phyloP scores from a whole-genome alignment of 2,888 invertebrate genomes.

The Ectemnius cavifrons region DNA sequence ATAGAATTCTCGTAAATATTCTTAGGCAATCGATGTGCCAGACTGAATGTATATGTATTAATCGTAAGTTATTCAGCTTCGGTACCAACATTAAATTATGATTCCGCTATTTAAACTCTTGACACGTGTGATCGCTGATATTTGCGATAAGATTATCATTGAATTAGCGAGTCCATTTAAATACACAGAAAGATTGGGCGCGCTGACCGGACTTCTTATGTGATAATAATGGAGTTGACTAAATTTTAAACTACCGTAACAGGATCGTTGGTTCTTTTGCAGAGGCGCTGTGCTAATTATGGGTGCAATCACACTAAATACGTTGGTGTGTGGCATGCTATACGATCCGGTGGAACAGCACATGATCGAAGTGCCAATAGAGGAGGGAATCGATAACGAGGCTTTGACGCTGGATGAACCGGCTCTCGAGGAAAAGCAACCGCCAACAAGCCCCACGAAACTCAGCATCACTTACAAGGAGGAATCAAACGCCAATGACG shows the following conservation, averaged over 20 bases:
- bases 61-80: too few relatives aligned
- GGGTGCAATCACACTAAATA: constrained; percentile 89
- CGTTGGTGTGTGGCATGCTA: constrained; percentile 88
- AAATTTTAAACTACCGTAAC: constrained; percentile 29
- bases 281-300: constrained; percentile 90
- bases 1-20: too few relatives aligned
- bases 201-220: too few relatives aligned
- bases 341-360: constrained; percentile 91
- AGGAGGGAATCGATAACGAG: constrained; percentile 75
- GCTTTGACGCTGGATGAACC: constrained; percentile 69
- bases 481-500: not conserved
- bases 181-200: too few relatives aligned
- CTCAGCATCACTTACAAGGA: constrained; percentile 7
- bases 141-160: too few relatives aligned
- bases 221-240: too few relatives aligned
- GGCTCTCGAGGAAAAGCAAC: constrained; percentile 32
- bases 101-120: too few relatives aligned
- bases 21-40: too few relatives aligned
- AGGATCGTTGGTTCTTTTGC: constrained; percentile 55
- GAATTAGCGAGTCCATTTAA: too few relatives aligned
- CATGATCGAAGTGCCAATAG: constrained; percentile 81
- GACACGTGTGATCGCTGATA: too few relatives aligned
- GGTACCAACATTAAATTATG: too few relatives aligned
- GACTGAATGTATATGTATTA: too few relatives aligned
- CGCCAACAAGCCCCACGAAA: constrained; percentile 9